phyloP scores from a whole-genome alignment of 2,888 invertebrate genomes.

The Caenorhabditis drosophilae region DNA sequence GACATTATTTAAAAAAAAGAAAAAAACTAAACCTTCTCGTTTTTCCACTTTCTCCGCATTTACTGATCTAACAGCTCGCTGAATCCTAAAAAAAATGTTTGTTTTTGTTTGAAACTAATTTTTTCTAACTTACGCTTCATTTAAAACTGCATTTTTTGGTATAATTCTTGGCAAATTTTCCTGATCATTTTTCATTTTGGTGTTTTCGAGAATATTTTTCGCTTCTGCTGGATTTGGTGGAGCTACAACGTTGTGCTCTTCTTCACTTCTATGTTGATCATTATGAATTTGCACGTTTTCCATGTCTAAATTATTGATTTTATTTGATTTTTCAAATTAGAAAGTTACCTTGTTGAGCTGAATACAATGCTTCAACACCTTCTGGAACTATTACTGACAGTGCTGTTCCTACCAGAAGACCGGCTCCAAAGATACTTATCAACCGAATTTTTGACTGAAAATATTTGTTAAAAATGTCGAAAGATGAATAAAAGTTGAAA shows the following conservation, averaged over 20 bases:
- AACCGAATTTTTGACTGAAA: constrained; percentile 88
- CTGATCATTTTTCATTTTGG: constrained; percentile 23
- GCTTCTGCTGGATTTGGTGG: constrained; percentile 40
- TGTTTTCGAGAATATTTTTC: constrained; percentile 46
- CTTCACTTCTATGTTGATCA: constrained; percentile 6
- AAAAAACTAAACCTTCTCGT: too few species aligned
- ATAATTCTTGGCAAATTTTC: constrained; percentile 47
- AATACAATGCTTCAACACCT: constrained; percentile 80
- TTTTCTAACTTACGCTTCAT: constrained; percentile 40
- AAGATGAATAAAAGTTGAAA: constrained; percentile 1
- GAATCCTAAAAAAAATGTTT: constrained; percentile 29
- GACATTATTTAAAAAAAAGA: too few species aligned
- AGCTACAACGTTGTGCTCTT: constrained; percentile 8
- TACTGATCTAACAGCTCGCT: constrained; percentile 18
- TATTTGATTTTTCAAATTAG: too few species aligned
- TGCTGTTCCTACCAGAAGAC: constrained; percentile 93
- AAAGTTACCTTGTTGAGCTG: constrained; percentile 36
- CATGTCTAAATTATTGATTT: not conserved
- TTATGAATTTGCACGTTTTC: constrained; percentile 2
- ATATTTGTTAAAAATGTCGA: not conserved
- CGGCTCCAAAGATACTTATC: constrained; percentile 93
- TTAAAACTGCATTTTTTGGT: constrained; percentile 52
- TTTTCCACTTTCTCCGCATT: not conserved
- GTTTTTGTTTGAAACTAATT: not conserved
- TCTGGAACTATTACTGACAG: constrained; percentile 97